Evolutionary conservation across 2,797 vertebrate genomes (phyloP), one percentile per base, ranked within the genome.

Genomic region (Psittacula derbiana): DNA sequence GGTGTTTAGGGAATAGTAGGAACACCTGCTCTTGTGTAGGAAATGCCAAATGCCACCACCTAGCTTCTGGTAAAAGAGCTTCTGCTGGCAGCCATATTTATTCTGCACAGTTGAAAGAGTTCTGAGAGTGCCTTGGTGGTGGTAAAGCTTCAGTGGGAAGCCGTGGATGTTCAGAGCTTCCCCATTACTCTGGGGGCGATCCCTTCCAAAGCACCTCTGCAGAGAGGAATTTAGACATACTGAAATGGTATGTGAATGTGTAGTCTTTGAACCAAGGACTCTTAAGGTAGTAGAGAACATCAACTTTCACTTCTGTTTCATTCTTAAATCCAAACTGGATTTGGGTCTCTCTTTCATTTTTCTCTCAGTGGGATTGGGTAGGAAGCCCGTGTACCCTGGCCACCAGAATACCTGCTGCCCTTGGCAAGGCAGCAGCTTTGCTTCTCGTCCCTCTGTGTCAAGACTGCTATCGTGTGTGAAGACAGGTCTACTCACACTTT

Each of bases 401-500:
- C 43, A 46, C 75, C 25, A 21, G 62, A 27, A 20, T 27, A 46
- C 20, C 31, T 30, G 23, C 49, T 86, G 46, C 47, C 36, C 7
- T 11, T 86, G 52, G n/a, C 66, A 74, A 50, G 47, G 43, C 44
- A 60, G 50, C 25, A 55, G 36, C 53, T 67, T 67, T 0, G 1
- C 15, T 44, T 38, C 30, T 31, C 28, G 43, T 61, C 14, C 43
- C 5, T 40, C 43, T 40, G 5, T 43, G 27, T 72, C 36, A 10
- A 41, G 30, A 15, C 27, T 20, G 28, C 43, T 40, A 1, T 41
- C 20, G 0, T 11, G 6, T 57, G 41, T 11, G 49, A 53, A 13
- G 31, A 61, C 25, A 64, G 40, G 46, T 38, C 31, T 3, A 8
- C 40, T 86, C 57, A 18, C 3, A 10, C 33, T 40, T 76, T 11